These are phyloP conservation scores for Bucco capensis DNA, from an alignment of 2,113 vertebrate species.

Conservation along the genomic window DNA sequence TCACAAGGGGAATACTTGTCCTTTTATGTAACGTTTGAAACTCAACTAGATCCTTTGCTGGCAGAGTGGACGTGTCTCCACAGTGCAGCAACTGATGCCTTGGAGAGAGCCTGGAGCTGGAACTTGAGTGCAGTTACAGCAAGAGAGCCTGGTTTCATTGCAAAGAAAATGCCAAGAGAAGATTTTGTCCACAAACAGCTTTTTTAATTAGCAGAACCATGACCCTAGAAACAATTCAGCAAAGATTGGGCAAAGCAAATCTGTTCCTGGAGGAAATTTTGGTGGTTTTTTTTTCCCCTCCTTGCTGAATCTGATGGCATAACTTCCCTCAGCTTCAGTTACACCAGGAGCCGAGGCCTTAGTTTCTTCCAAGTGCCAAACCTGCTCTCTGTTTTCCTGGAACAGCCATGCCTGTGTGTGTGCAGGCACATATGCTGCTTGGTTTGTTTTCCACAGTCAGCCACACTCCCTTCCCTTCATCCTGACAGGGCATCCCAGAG, in stretches of 20 bases:
- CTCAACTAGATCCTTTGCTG: conserved; percentile 1
- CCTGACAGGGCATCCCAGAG: conserved; percentile 44
- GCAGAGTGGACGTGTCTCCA: not conserved
- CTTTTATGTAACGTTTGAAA: conserved; percentile 16
- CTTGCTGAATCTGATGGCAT: not conserved
- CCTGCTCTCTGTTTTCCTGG: not conserved
- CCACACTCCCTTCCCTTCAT: not conserved
- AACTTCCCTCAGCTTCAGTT: not conserved
- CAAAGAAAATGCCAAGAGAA: not conserved
- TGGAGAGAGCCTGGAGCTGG: not conserved
- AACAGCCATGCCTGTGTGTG: not conserved
- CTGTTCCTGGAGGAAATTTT: not conserved
- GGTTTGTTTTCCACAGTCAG: not conserved
- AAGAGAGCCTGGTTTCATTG: not conserved
- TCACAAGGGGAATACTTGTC: not conserved
- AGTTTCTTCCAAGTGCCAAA: not conserved
- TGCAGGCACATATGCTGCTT: not conserved
- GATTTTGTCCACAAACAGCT: not conserved
- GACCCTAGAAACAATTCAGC: not conserved
- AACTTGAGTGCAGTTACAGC: not conserved
- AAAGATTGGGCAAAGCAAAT: not conserved
- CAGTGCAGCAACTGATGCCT: not conserved
- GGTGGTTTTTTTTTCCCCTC: not conserved
- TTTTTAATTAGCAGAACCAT: not conserved
- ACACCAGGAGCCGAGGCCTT: not conserved